These are phyloP conservation scores for Drosophila azteca DNA, from an alignment of 1,140 invertebrate species.

Conservation along the genomic window DNA sequence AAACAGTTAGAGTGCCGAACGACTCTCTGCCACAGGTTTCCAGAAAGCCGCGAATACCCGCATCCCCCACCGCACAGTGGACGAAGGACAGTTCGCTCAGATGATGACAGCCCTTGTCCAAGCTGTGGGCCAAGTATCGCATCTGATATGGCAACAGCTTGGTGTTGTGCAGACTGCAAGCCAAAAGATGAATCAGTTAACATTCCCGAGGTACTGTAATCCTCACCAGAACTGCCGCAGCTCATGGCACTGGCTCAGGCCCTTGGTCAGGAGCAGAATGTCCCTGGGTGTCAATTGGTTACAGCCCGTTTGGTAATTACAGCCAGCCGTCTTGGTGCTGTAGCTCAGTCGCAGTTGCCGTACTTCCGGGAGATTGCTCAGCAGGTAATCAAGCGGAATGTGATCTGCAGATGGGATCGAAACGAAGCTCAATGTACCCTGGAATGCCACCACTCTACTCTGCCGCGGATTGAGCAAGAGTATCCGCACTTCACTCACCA, in stretches of 20 bases:
- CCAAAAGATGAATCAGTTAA: not conserved
- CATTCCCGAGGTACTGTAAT: not conserved
- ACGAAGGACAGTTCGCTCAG: slow-evolving; percentile 68
- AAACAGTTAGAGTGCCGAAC: slow-evolving; percentile 65
- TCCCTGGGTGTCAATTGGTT: slow-evolving; percentile 75
- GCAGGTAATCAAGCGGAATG: slow-evolving; percentile 83
- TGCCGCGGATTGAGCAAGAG: slow-evolving; percentile 1
- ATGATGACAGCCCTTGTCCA: slow-evolving; percentile 79
- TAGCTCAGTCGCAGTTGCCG: slow-evolving; percentile 77
- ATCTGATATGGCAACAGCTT: slow-evolving; percentile 77
- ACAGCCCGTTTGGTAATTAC: slow-evolving; percentile 79
- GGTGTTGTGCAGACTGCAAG: slow-evolving; percentile 71
- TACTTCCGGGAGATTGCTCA: slow-evolving; percentile 82
- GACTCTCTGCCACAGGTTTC: slow-evolving; percentile 73
- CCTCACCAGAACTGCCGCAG: slow-evolving; percentile 72
- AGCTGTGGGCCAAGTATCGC: slow-evolving; percentile 65
- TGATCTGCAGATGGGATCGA: slow-evolving; percentile 64
- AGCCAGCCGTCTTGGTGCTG: slow-evolving; percentile 78
- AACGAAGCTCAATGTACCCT: slow-evolving; percentile 8
- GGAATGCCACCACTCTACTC: not conserved
- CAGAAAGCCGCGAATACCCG: slow-evolving; percentile 76
- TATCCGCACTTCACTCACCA: slow-evolving; percentile 54
- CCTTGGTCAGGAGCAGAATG: slow-evolving; percentile 64
- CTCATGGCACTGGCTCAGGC: slow-evolving; percentile 76
- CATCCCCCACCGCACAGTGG: slow-evolving; percentile 80